Conservation (phyloP, 1,140 invertebrate species). For the Drosophila lacertosa region DNA sequence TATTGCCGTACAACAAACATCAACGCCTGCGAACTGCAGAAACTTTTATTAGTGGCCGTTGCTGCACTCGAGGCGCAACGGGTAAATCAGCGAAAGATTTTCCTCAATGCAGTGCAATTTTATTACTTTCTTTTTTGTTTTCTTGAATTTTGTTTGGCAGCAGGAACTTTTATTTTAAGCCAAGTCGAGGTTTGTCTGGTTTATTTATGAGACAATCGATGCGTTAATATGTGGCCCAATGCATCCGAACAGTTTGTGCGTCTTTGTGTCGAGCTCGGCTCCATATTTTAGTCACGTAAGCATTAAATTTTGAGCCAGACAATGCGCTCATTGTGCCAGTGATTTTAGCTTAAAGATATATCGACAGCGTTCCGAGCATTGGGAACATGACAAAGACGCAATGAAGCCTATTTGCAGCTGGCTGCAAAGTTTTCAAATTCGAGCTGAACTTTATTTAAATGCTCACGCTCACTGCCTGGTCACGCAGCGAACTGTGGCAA, state of each 20-base stretch:
- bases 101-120: conserved; percentile 55
- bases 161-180: conserved; percentile 66
- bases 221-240: conserved; percentile 46
- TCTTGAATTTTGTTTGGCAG: conserved; percentile 12
- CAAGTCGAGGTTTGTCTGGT: conserved; percentile 55
- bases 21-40: conserved; percentile 39
- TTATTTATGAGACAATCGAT: conserved; percentile 59
- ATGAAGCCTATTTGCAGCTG: conserved; percentile 65
- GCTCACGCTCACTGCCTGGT: conserved; percentile 4
- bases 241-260: conserved; percentile 40
- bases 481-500: conserved; percentile 2
- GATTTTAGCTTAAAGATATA: conserved; percentile 67
- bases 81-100: conserved; percentile 72
- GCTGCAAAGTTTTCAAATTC: conserved; percentile 51
- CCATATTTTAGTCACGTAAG: conserved; percentile 68
- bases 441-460: conserved; percentile 65
- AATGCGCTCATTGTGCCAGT: conserved; percentile 64
- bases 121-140: conserved; percentile 31
- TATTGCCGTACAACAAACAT: conserved; percentile 46
- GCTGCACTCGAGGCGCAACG: conserved; percentile 32
- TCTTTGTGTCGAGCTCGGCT: conserved; percentile 21
- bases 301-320: conserved; percentile 63
- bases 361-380: background rate
- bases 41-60: conserved; percentile 67
- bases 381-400: conserved; percentile 63